Base-by-base conservation (phyloP, 1,140 invertebrate genomes). In the Drosophila kikkawai region DNA sequence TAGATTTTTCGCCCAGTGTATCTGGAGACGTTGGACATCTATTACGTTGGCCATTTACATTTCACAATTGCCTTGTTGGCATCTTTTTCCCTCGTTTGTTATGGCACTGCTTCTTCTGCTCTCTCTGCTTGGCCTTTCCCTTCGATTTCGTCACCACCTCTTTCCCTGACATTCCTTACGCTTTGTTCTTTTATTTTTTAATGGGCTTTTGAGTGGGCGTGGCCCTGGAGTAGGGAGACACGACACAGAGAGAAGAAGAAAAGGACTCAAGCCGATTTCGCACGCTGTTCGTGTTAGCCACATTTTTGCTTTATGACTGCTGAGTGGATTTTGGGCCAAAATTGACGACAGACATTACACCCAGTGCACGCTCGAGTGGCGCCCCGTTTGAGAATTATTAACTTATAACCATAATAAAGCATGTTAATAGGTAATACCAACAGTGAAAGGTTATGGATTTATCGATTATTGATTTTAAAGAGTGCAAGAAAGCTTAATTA, bases 1-100 rank as follows among this genome's bases (percentile, higher is more conserved):
- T 22, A 13, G 7, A 45, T 22, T 22, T 51, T 69, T n/a, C n/a
- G 1, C 13, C 0, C 47, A 55, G 63, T 70, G 39, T 15, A 47
- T 39, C 37, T 69, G 48, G 64, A 70, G 67, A 70, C 67, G 64
- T 68, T 70, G 80, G 76, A 87, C 84, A 88, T 87, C 84, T 83
- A 87, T 87, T 87, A 87, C 77, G 80, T 77, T 68, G 55, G 76
- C 76, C 84, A 87, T 87, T 87, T 87, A 87, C 84, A 88, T 87
- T 83, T 88, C 80, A 83, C 84, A 87, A 87, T 88, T 87, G 84
- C 84, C 84, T 88, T 87, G 83, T 87, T 88, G 84, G 84, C 84
- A 83, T 87, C 77, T 85, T 75, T 84, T 80, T 84, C 73, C 58
- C 56, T 15, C 80, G 51, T 48, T 22, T 70, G 67, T 70, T 70